These are phyloP conservation scores for Darevskia mixta DNA, from an alignment of 2,797 vertebrate species.

Conservation along the genomic window DNA sequence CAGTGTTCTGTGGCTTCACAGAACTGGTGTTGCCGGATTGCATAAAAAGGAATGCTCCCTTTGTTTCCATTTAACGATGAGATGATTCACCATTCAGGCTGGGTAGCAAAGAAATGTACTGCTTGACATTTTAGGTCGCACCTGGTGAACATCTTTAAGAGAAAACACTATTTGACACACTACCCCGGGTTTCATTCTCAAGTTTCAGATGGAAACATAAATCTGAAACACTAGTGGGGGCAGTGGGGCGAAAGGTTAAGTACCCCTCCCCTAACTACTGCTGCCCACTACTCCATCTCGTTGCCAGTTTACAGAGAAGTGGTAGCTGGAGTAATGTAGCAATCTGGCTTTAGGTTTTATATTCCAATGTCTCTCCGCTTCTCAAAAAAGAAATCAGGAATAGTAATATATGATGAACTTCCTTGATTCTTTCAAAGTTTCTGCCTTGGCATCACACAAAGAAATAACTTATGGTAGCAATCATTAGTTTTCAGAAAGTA, in stretches of 20 bases:
- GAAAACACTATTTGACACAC: not conserved
- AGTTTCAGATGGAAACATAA: not conserved
- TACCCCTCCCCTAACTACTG: not conserved
- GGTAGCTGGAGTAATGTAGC: not conserved
- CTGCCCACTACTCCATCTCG: not conserved
- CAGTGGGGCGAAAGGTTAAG: not conserved
- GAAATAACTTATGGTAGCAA: not conserved
- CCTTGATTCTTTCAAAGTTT: not conserved
- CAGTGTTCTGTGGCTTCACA: not conserved
- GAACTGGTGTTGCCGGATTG: not conserved
- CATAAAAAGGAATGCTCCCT: not conserved
- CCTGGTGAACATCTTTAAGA: not conserved
- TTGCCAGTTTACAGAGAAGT: not conserved
- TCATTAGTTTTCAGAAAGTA: not conserved
- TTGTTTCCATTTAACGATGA: slow-evolving; percentile 20
- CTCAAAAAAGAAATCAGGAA: not conserved
- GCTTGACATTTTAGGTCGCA: not conserved
- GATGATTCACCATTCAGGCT: slow-evolving; percentile 9
- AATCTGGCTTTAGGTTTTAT: not conserved
- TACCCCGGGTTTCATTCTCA: not conserved
- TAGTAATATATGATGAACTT: not conserved
- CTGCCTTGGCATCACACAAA: not conserved
- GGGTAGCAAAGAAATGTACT: not conserved
- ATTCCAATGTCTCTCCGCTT: not conserved
- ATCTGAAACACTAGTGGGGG: not conserved